Base-by-base conservation (phyloP, 2,797 vertebrate genomes). In the Rhabdomys pumilio region DNA sequence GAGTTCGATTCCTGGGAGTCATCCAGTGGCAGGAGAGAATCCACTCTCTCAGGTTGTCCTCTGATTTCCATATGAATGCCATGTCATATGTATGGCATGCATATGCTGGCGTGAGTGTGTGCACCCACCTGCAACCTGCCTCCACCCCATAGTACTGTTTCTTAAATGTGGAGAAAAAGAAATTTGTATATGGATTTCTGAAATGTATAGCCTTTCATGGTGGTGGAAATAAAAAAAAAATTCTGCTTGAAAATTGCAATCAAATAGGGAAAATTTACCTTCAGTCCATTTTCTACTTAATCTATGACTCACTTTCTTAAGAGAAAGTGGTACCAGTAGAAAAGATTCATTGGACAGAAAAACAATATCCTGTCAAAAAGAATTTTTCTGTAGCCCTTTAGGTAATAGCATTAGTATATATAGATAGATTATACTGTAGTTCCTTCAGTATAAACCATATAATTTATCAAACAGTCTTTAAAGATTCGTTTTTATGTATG, bases 181-280 rank as follows among this genome's bases (percentile, higher is more conserved):
- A 55, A 89, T 44, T 57, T 93, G 14, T 72, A 1, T 57, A 22
- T 76, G 26, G 9, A 34, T 61, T 1, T 86, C 81, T 88, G 38
- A 75, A 93, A 79, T 79, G 63, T 26, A 34, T 12, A 57, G 67
- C 17, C 59, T 88, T 38, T 82, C 14, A 29, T 79, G 50, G 83
- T 76, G 22, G 59, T 91, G 63, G 75, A 93, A 88, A 87, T 75
- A 13, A 19, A 38, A 38, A 3, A 50, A 91, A 14, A 3, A n/a
- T 95, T 90, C 9, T 82, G n/a, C 47, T 91, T 88, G 44, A 96
- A 87, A 92, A 53, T 53, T 53, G 12, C 59, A 24, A 31, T 63
- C 61, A 91, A 65, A 72, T 83, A 31, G 41, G 67, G 31, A 31
- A 57, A 73, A 20, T 29, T 31, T 3, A 73, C n/a, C 9, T 73